Evolutionary conservation across 2,888 invertebrate species (phyloP).

Genomic region (Arge pagana): DNA sequence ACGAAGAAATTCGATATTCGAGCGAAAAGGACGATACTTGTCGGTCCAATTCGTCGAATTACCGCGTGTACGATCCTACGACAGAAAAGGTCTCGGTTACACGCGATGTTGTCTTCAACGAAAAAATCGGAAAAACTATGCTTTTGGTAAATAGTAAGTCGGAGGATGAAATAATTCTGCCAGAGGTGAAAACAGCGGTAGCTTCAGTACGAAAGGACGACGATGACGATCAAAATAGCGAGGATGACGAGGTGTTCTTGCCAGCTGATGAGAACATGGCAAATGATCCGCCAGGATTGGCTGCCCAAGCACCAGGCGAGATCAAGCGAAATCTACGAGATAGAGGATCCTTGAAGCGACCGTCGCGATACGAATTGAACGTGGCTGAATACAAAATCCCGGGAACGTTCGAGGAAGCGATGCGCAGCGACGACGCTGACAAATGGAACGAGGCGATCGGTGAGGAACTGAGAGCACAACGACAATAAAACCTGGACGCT

Average conservation of each 20-base stretch:
- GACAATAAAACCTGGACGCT: conserved; percentile 24
- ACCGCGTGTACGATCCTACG: conserved; percentile 22
- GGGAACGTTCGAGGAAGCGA: conserved; percentile 7
- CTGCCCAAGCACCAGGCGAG: not conserved
- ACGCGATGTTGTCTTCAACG: conserved; percentile 10
- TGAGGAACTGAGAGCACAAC: conserved; percentile 13
- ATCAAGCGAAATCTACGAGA: not conserved
- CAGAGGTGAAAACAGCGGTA: conserved; percentile 7
- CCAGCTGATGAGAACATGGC: not conserved
- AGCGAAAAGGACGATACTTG: conserved; percentile 23
- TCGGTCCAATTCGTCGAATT: conserved; percentile 28
- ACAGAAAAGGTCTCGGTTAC: conserved; percentile 17
- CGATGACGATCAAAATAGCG: not conserved
- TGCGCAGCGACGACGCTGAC: not conserved
- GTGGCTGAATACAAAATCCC: not conserved
- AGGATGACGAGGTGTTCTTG: not conserved
- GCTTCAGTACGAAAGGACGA: conserved; percentile 1
- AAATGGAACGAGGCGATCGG: conserved; percentile 12
- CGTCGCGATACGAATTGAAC: conserved; percentile 11
- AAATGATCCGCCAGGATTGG: not conserved
- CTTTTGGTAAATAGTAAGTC: not conserved
- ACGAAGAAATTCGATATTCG: conserved; percentile 22
- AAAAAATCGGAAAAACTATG: conserved; percentile 7
- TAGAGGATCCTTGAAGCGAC: not conserved
- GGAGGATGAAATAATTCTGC: too few species aligned